These are phyloP conservation scores for Diceros bicornis DNA, from an alignment of 2,797 vertebrate genomes.

Conservation along the genomic window DNA sequence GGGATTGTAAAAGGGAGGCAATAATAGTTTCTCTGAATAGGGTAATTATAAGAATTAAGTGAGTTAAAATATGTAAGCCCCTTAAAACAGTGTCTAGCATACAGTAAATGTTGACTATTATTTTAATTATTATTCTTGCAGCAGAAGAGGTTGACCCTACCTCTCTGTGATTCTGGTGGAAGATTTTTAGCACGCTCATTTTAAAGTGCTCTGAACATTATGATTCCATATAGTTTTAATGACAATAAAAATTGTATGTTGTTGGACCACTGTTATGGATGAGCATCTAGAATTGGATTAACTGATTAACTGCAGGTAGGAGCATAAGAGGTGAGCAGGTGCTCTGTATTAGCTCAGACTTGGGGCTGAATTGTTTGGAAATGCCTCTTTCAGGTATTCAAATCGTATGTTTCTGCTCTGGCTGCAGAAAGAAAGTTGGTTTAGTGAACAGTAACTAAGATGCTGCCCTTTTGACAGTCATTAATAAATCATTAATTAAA, in stretches of 20 bases:
- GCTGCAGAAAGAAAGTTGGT: neutral
- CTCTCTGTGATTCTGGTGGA: neutral
- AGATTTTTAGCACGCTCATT: neutral
- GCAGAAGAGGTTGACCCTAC: neutral
- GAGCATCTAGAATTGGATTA: neutral
- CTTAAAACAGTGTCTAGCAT: neutral
- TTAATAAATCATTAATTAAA: slow-evolving; percentile 40
- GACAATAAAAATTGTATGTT: neutral
- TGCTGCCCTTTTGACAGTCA: neutral
- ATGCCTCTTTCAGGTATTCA: neutral
- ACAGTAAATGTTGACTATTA: neutral
- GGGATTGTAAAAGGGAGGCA: neutral
- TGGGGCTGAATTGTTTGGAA: neutral
- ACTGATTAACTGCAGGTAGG: neutral
- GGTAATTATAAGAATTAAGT: slow-evolving; percentile 19
- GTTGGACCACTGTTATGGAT: neutral
- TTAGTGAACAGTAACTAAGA: slow-evolving; percentile 27
- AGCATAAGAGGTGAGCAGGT: neutral
- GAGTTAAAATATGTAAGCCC: neutral
- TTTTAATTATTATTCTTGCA: slow-evolving; percentile 8
- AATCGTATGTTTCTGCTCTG: neutral
- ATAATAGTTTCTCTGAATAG: neutral
- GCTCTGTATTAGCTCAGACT: neutral
- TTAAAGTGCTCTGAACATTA: neutral
- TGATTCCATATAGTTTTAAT: neutral